Percentiles rank a stretch among this genome's conserved stretches.
phyloP scores from a whole-genome alignment of 35 echinoderm and acorn worm genomes.

The Apostichopus japonicus region DNA sequence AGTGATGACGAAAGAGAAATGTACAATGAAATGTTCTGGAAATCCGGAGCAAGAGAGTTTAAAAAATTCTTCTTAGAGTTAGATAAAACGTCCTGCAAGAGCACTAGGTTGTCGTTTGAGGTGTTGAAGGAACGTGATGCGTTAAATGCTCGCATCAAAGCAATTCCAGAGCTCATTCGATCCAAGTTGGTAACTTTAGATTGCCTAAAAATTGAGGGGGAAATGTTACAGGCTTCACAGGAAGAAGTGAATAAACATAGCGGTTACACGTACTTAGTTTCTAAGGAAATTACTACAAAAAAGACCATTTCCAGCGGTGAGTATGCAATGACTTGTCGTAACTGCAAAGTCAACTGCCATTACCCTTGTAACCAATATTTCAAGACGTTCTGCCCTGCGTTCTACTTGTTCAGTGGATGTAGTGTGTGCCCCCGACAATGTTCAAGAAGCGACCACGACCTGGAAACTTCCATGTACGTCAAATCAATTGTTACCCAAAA shows the following conservation, averaged over 20 bases:
- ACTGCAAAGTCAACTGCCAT: neutral
- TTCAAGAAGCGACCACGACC: neutral
- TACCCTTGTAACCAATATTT: neutral
- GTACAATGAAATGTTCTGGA: neutral
- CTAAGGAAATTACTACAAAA: neutral
- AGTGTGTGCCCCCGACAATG: neutral
- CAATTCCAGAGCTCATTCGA: neutral
- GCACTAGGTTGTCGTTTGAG: neutral
- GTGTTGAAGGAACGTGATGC: neutral
- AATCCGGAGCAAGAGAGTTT: neutral
- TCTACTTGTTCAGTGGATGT: neutral
- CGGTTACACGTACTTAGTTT: neutral
- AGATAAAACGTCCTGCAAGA: neutral
- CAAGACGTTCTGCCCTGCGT: neutral
- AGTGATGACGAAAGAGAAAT: neutral
- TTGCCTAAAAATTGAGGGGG: neutral
- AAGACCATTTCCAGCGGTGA: neutral
- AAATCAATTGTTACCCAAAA: neutral
- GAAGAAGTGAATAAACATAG: neutral
- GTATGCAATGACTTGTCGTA: neutral
- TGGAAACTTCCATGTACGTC: neutral
- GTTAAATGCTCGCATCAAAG: neutral
- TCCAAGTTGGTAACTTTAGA: neutral
- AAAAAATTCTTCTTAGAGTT: neutral
- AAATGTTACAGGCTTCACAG: neutral